Base-by-base conservation (phyloP, 2,113 vertebrate species). In the Tylochromis polylepis region DNA sequence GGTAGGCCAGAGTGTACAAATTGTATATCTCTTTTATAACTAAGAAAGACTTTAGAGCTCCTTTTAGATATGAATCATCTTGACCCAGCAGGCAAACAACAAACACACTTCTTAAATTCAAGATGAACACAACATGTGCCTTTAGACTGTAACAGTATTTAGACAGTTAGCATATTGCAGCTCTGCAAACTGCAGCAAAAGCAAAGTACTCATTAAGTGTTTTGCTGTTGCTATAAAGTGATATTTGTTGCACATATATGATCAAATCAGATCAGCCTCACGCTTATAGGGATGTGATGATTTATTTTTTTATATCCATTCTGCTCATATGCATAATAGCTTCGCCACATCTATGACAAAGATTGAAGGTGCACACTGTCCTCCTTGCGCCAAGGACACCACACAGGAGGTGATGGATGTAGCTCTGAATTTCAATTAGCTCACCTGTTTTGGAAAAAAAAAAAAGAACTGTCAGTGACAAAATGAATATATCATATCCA, bases 51-150 rank as follows among this genome's bases (percentile, higher is more conserved):
- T 82, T 84, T 27, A 24, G 55, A 81, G 82, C 49, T 70, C 15
- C 56, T 79, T 88, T 49, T 31, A 58, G 38, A 87, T 49, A 86
- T 81, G 81, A 75, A 87, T 83, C 55, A 82, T 62, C 11, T 87
- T 67, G 38, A 85, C 82, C 82, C 67, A 59, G 27, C 59, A 18
- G 82, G 38, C 53, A 22, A 53, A 55, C 49, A 27, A 75, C 82
- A 79, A 79, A 90, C 60, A 49, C 34, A 57, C 56, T 70, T n/a
- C 60, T 9, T 24, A 55, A 84, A 81, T 84, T 85, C 53, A 49
- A 41, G 2, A 11, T 67, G 46, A 31, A 18, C 72, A n/a, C 11
- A n/a, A 77, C 18, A 80, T 80, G 56, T 75, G 67, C 75, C 49
- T 58, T 72, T 53, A 70, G 43, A 84, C 24, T 72, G 53, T 56